phyloP scores from a whole-genome alignment of 2,797 vertebrate species.

The Paratrypauchen microcephalus region DNA sequence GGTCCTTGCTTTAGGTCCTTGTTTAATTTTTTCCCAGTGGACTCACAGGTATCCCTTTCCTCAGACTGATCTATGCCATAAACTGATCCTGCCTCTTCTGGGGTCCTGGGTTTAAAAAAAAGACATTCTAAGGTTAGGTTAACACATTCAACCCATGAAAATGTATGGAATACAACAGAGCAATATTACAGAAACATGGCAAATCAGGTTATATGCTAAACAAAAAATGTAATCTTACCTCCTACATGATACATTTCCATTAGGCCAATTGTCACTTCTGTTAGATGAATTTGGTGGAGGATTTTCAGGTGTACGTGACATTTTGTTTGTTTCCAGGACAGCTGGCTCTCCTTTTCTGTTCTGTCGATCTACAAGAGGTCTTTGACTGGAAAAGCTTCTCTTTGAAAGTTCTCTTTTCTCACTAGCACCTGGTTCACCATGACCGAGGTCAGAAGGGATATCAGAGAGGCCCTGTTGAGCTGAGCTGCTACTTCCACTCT shows the following conservation, averaged over 20 bases:
- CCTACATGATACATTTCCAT: constrained; percentile 81
- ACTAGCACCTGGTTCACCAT: constrained; percentile 69
- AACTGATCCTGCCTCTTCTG: constrained; percentile 81
- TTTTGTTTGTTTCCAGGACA: constrained; percentile 82
- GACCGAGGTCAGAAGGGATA: constrained; percentile 75
- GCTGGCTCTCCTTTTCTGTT: constrained; percentile 89
- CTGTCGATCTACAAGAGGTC: constrained; percentile 90
- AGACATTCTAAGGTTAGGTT: background rate
- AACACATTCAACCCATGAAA: background rate
- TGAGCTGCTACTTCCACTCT: constrained; percentile 60
- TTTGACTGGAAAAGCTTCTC: constrained; percentile 96
- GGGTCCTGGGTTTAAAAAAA: constrained; percentile 69
- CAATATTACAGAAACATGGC: background rate
- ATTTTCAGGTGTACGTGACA: constrained; percentile 77
- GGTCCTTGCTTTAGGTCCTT: constrained; percentile 80
- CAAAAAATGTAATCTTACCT: constrained; percentile 73
- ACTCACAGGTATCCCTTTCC: constrained; percentile 72
- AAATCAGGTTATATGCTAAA: background rate
- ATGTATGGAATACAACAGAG: background rate
- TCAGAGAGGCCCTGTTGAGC: constrained; percentile 63
- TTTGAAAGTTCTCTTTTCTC: constrained; percentile 96
- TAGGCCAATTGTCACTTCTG: constrained; percentile 88
- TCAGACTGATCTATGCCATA: constrained; percentile 84
- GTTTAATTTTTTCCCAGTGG: constrained; percentile 82
- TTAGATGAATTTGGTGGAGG: constrained; percentile 57